Conservation (phyloP, 2,113 vertebrate genomes). For the Pangasianodon gigas region DNA sequence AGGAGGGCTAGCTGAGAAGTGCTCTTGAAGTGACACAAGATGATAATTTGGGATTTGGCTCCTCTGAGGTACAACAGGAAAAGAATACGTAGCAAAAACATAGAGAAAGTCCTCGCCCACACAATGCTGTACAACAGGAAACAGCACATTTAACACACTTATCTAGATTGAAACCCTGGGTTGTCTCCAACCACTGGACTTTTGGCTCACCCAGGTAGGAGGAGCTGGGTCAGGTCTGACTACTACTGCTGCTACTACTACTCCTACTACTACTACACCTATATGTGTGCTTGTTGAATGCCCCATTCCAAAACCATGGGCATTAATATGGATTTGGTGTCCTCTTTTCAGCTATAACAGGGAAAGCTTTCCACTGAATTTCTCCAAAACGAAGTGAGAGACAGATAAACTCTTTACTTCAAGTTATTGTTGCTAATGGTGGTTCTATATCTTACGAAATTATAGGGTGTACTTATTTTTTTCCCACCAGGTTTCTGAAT, state of each 20-base stretch:
- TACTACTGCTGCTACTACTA: neutral
- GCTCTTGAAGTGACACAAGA: slow-evolving; percentile 12
- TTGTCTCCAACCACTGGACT: neutral
- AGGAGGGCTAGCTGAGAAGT: neutral
- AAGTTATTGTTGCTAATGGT: too few relatives aligned
- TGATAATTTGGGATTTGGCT: neutral
- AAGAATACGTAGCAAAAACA: neutral
- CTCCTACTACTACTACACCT: neutral
- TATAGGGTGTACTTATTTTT: too few relatives aligned
- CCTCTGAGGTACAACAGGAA: neutral
- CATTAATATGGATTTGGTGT: neutral
- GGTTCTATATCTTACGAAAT: too few relatives aligned
- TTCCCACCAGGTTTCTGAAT: too few relatives aligned
- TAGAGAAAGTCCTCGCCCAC: neutral
- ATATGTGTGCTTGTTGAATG: neutral
- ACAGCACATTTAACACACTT: neutral
- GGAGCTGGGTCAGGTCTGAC: neutral
- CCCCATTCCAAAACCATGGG: neutral
- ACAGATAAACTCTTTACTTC: too few relatives aligned
- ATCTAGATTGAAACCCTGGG: neutral
- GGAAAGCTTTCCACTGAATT: too few relatives aligned
- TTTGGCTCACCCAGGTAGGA: neutral
- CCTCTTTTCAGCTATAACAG: neutral
- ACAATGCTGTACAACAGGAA: neutral
- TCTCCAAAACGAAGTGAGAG: too few relatives aligned